phyloP scores from a whole-genome alignment of 2,888 invertebrate species.

The Andrena flavipes region DNA sequence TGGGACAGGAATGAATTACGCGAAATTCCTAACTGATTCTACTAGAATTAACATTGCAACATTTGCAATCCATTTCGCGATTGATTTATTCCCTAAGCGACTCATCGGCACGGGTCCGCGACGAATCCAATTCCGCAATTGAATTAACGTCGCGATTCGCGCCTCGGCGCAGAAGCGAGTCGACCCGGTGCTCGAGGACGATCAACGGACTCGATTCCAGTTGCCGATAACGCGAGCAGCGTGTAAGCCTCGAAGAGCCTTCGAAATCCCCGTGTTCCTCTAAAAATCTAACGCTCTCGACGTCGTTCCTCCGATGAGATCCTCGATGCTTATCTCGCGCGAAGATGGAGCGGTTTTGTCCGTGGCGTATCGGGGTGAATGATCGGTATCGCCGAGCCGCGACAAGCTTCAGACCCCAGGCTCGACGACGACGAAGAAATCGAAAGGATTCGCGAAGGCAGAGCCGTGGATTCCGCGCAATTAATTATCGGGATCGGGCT shows the following conservation, averaged over 20 bases:
- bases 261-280: conserved; percentile 42
- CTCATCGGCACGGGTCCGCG: background rate
- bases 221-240: conserved; percentile 4
- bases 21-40: too few species aligned
- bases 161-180: background rate
- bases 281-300: conserved; percentile 27
- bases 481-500: conserved; percentile 77
- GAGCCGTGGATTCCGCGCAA: conserved; percentile 74
- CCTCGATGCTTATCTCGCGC: conserved; percentile 50
- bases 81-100: background rate
- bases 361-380: conserved; percentile 51
- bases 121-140: conserved; percentile 11
- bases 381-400: conserved; percentile 44
- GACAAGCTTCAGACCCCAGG: conserved; percentile 12
- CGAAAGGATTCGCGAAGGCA: conserved; percentile 62
- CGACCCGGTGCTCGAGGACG: background rate
- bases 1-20: too few species aligned
- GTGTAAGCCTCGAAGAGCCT: conserved; percentile 6
- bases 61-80: too few species aligned
- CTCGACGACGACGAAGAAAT: conserved; percentile 47
- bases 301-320: conserved; percentile 2
- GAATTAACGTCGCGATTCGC: background rate
- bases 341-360: conserved; percentile 47
- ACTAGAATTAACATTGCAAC: too few species aligned
- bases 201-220: conserved; percentile 24